Conservation (phyloP, 2,113 vertebrate genomes). For the Melanostigma gelatinosum region DNA sequence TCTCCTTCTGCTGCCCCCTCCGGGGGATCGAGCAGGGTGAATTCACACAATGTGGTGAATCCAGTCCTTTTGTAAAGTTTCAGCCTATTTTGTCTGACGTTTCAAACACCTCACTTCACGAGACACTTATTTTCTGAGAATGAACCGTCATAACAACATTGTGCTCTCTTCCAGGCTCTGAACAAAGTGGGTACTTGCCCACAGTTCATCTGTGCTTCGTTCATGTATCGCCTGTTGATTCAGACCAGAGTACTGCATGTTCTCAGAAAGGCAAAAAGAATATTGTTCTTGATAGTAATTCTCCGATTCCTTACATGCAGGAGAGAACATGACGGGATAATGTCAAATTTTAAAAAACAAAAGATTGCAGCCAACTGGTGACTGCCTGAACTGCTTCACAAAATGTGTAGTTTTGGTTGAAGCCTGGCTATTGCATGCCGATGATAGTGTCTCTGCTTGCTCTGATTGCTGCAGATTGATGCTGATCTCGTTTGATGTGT, state of each 20-base stretch:
- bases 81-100: constrained; percentile 7
- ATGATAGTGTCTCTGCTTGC: constrained; percentile 6
- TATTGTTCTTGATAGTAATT: not conserved
- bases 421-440: not conserved
- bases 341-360: not conserved
- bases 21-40: constrained; percentile 16
- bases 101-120: constrained; percentile 19
- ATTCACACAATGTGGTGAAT: constrained; percentile 36
- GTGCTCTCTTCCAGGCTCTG: not conserved
- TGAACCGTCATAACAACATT: constrained; percentile 9
- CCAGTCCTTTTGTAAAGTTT: constrained; percentile 31
- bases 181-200: not conserved
- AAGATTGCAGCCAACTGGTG: not conserved
- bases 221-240: not conserved
- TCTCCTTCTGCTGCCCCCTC: constrained; percentile 57
- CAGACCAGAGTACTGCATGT: not conserved
- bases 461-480: not conserved
- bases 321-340: not conserved
- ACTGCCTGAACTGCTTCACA: not conserved
- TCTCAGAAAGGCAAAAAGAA: not conserved
- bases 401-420: not conserved
- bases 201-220: not conserved
- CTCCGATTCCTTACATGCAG: not conserved
- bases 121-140: constrained; percentile 24
- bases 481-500: constrained; percentile 15